Evolutionary conservation across 2,113 vertebrate species (phyloP).

Genomic region (Nothoprocta pentlandii): DNA sequence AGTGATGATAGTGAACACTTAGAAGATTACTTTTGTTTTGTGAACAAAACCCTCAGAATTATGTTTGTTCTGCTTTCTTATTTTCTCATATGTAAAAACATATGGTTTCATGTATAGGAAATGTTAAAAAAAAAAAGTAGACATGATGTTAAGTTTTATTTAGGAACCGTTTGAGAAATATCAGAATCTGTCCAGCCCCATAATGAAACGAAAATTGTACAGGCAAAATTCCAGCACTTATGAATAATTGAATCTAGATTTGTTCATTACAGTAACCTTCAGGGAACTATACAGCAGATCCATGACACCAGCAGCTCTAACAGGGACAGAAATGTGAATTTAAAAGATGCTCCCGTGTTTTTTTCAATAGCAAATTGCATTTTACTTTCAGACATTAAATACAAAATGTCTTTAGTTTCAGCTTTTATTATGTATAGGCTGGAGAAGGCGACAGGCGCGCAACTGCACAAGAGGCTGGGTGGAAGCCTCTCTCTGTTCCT

Average conservation of each 20-base stretch:
- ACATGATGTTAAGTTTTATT: slow-evolving; percentile 40
- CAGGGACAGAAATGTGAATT: slow-evolving; percentile 31
- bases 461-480: not conserved
- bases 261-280: slow-evolving; percentile 62
- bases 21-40: not conserved
- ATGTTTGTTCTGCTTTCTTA: not conserved
- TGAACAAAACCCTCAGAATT: not conserved
- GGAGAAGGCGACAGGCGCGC: not conserved
- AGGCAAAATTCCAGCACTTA: slow-evolving; percentile 53
- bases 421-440: not conserved
- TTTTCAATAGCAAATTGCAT: not conserved
- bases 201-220: slow-evolving; percentile 52
- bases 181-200: slow-evolving; percentile 51
- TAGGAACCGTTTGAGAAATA: slow-evolving; percentile 50
- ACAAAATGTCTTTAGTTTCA: not conserved
- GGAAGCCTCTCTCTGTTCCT: not conserved
- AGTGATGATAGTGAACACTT: not conserved
- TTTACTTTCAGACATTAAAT: not conserved
- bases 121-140: slow-evolving; percentile 1
- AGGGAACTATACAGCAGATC: slow-evolving; percentile 33
- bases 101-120: slow-evolving; percentile 22
- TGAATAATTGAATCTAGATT: slow-evolving; percentile 59
- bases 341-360: slow-evolving; percentile 8
- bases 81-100: slow-evolving; percentile 29
- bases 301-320: slow-evolving; percentile 41